These are phyloP conservation scores for Zaprionus capensis DNA, from an alignment of 1,140 invertebrate species.

Conservation along the genomic window DNA sequence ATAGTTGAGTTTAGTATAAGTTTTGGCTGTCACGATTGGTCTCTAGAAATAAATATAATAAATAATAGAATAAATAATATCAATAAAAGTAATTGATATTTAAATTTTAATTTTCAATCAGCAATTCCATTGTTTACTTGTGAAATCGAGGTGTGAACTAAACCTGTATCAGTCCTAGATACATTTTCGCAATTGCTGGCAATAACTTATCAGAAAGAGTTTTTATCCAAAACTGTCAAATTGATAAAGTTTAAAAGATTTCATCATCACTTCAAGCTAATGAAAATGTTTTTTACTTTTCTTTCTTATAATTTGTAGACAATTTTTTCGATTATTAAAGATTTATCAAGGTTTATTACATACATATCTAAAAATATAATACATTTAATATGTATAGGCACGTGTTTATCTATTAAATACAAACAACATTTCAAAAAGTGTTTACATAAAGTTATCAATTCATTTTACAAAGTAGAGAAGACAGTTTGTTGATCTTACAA, in stretches of 20 bases:
- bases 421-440: too few relatives aligned
- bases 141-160: background rate
- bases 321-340: background rate
- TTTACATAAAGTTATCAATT: too few relatives aligned
- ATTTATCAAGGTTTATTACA: background rate
- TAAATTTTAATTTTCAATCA: background rate
- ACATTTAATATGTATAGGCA: too few relatives aligned
- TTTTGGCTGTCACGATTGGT: background rate
- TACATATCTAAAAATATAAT: background rate
- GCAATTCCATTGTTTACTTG: background rate
- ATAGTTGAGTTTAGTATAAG: background rate
- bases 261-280: background rate
- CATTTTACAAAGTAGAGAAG: too few relatives aligned
- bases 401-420: too few relatives aligned
- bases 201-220: background rate
- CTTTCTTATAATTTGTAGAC: background rate
- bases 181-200: background rate
- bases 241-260: background rate
- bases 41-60: background rate
- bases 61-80: too few relatives aligned
- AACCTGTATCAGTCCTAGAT: background rate
- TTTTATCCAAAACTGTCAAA: background rate
- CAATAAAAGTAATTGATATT: background rate
- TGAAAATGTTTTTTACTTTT: background rate
- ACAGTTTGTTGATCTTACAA: too few relatives aligned